Conservation (phyloP, 64 coral and sea anemone species). For the Cladopsammia gracilis region DNA sequence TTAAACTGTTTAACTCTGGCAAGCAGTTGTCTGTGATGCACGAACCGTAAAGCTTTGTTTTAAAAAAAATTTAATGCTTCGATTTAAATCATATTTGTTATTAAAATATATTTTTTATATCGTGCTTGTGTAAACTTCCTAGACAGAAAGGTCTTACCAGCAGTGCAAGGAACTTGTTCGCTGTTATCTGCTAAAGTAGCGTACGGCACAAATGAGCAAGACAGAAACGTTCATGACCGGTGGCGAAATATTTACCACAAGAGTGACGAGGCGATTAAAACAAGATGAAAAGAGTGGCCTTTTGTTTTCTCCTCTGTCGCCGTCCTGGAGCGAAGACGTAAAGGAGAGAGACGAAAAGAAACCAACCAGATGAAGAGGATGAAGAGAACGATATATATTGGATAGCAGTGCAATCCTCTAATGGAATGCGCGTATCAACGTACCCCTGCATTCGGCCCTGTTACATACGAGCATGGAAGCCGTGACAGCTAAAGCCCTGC, state of each 20-base stretch:
- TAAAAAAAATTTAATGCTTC: no score
- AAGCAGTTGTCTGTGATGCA: no score
- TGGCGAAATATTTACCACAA: conserved; percentile 13
- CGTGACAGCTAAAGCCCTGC: background rate
- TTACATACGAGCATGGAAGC: background rate
- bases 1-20: no score
- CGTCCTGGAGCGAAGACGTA: background rate
- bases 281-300: background rate
- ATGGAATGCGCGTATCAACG: background rate
- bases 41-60: no score
- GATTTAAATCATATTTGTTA: no score
- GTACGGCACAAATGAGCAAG: background rate
- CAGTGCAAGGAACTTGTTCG: no score
- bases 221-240: background rate
- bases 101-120: no score
- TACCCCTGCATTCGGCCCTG: background rate
- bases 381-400: background rate
- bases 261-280: background rate
- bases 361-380: background rate
- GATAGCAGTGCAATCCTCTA: conserved; percentile 40
- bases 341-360: background rate
- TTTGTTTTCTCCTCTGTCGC: conserved; percentile 1
- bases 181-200: no score
- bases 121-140: no score
- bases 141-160: no score